Base-by-base conservation (phyloP, 2,888 invertebrate genomes). In the Conchocele bisecta region DNA sequence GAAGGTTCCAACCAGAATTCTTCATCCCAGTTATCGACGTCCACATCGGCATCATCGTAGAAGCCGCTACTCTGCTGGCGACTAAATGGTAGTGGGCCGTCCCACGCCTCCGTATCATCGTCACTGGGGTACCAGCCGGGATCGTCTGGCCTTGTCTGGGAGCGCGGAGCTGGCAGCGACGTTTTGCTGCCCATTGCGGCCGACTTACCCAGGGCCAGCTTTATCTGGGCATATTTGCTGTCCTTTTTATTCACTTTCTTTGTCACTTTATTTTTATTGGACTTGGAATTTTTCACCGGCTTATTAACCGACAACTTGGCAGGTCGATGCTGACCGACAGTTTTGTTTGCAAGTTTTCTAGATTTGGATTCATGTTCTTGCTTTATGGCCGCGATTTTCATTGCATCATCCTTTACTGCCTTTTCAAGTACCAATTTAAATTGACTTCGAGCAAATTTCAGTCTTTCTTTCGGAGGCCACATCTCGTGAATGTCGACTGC, bases 391-490 rank as follows among this genome's bases (percentile, higher is more conserved):
- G 6, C 17, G 13, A 31, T 17, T 11, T 33, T 51, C 7, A 70
- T 65, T 3, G 68, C 44, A 41, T 77, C 63, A 42, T 65, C 61
- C 44, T 82, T 77, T 4, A 83, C 75, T 37, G 85, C 82, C 39
- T 67, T 75, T 17, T 79, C 79, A 24, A 85, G 48, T 9, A 78
- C 74, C 46, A 78, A 48, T 51, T 53, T 66, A 64, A 85, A 85
- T 56, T 80, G 70, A 24, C 65, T 74, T n/a, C 85, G 56, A 5
- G 83, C 84, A 73, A 74, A 79, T 65, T 82, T 83, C 26, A 85
- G 67, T 56, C 75, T 77, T 31, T 84, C 82, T 60, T 76, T 83
- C 11, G 84, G 68, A 9, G 82, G 81, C 77, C 82, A 81, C 0
- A 60, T 39, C 42, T 57, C 57, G 9, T 29, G 28, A n/a, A n/a